phyloP scores from a whole-genome alignment of 64 coral and sea anemone genomes.

The Catalaphyllia jardinei region DNA sequence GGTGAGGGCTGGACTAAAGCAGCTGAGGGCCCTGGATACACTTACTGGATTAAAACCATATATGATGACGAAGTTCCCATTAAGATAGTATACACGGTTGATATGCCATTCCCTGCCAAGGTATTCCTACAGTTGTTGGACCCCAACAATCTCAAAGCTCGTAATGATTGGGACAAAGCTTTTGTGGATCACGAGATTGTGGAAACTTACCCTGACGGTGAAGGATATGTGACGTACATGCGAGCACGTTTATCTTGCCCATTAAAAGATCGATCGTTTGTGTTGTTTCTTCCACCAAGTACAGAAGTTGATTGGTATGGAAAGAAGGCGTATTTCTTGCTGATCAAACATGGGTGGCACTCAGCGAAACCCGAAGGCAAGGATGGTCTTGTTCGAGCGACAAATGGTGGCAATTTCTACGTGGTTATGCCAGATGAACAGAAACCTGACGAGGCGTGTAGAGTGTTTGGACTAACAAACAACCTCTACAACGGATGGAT shows the following conservation, averaged over 20 bases:
- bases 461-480: constrained; percentile 60
- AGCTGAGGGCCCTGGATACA: background rate
- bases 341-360: constrained; percentile 41
- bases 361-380: constrained; percentile 27
- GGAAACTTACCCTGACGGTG: constrained; percentile 35
- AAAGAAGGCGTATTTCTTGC: constrained; percentile 32
- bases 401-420: constrained; percentile 57
- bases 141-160: constrained; percentile 6
- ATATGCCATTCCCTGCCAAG: constrained; percentile 43
- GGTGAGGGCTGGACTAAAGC: constrained; percentile 15
- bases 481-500: constrained; percentile 63
- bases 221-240: constrained; percentile 18
- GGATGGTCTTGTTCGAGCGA: constrained; percentile 39
- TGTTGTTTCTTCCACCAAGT: constrained; percentile 18
- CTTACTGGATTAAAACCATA: constrained; percentile 26
- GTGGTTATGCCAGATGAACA: constrained; percentile 12
- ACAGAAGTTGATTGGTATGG: constrained; percentile 31
- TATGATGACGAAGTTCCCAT: background rate
- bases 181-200: constrained; percentile 31
- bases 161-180: constrained; percentile 49
- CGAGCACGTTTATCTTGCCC: constrained; percentile 9
- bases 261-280: constrained; percentile 27
- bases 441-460: constrained; percentile 31
- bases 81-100: constrained; percentile 18
- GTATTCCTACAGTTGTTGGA: constrained; percentile 19